Percentiles rank a stretch among this genome's conserved stretches.
phyloP scores from a whole-genome alignment of 2,888 invertebrate genomes.

The Ariolimax columbianus region DNA sequence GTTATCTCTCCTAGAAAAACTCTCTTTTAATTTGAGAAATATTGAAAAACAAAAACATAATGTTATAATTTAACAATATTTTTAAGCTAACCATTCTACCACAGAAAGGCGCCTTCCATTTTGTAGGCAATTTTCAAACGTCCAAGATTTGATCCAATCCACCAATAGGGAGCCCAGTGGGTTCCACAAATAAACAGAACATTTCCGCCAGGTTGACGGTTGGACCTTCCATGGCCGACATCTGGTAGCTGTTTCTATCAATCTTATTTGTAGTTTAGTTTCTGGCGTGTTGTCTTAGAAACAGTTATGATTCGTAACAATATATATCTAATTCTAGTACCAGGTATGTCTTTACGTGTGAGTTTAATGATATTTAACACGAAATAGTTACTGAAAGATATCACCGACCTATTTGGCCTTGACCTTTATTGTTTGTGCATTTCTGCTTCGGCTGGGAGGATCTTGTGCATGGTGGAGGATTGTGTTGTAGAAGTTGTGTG shows the following conservation, averaged over 20 bases:
- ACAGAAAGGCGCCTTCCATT: too few relatives aligned
- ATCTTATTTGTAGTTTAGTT: neutral
- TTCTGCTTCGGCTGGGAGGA: neutral
- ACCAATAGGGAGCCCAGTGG: constrained; percentile 1
- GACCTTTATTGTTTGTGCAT: constrained; percentile 30
- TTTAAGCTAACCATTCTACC: too few relatives aligned
- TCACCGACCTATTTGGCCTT: constrained; percentile 22
- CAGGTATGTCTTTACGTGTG: neutral
- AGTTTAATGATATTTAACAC: neutral
- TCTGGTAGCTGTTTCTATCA: neutral
- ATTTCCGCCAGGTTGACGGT: constrained; percentile 25
- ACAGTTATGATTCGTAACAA: neutral
- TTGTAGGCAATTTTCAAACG: too few relatives aligned
- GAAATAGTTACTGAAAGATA: neutral
- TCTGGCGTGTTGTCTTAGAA: neutral
- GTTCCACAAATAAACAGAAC: constrained; percentile 31
- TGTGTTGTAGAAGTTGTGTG: neutral
- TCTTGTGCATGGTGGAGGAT: neutral
- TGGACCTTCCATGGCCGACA: constrained; percentile 1
- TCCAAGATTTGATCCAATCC: neutral
- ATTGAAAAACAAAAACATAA: too few relatives aligned
- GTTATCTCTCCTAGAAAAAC: too few relatives aligned
- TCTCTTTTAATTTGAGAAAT: too few relatives aligned
- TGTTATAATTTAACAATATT: too few relatives aligned
- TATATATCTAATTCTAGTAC: neutral